Evolutionary conservation across 2,888 invertebrate species (phyloP).

Genomic region (Stenchaetothrips biformis): DNA sequence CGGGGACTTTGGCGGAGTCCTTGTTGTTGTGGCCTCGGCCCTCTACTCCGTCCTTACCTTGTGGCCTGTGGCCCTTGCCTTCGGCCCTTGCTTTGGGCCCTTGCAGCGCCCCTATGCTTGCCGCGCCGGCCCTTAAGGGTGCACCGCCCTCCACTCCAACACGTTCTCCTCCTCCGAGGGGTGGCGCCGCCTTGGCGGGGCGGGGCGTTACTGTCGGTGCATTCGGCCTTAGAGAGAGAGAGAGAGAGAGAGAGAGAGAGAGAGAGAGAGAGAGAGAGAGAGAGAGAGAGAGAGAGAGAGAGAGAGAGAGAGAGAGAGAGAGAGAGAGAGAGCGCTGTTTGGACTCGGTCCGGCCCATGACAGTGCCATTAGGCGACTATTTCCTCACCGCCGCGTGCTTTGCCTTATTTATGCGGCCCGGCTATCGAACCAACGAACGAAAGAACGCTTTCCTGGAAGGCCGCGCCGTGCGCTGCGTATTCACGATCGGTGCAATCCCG

Average conservation of each 20-base stretch:
- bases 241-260: background rate
- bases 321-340: background rate
- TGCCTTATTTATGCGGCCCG: too few species aligned
- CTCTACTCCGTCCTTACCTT: background rate
- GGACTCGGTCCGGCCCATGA: too few species aligned
- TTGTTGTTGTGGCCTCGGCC: background rate
- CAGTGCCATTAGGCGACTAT: too few species aligned
- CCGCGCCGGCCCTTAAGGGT: background rate
- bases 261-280: background rate
- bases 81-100: background rate
- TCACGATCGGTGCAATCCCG: background rate
- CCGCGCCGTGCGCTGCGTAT: too few species aligned
- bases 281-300: background rate
- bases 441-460: too few species aligned
- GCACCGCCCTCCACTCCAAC: slow-evolving; percentile 15
- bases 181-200: background rate
- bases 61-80: background rate
- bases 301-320: background rate
- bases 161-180: background rate
- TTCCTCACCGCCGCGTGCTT: too few species aligned
- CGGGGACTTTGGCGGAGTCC: too few species aligned
- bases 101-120: background rate
- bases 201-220: background rate
- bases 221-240: background rate
- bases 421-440: too few species aligned